phyloP scores from a whole-genome alignment of 1,140 invertebrate species.

The Nasonia giraulti region DNA sequence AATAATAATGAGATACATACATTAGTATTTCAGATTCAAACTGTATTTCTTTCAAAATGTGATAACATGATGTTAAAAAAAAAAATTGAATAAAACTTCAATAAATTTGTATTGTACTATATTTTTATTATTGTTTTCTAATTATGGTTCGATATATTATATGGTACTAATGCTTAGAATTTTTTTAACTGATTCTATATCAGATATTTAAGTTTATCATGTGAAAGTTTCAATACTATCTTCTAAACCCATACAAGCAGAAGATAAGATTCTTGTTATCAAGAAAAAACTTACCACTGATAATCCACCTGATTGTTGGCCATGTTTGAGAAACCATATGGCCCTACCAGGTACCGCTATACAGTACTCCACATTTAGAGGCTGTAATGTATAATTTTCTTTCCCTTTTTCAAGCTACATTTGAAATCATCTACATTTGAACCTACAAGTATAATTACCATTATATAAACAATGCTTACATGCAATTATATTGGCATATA shows the following conservation, averaged over 20 bases:
- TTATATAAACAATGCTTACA: neutral
- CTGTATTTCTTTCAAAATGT: neutral
- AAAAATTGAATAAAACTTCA: neutral
- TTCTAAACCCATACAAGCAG: neutral
- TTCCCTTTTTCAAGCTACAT: conserved; percentile 61
- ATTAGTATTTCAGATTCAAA: conserved; percentile 12
- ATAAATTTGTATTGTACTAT: too few species aligned
- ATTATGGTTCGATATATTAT: neutral
- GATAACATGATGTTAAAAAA: neutral
- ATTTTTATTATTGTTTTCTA: neutral
- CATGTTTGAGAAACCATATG: conserved; percentile 70
- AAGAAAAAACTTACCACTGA: conserved; percentile 69
- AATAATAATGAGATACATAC: conserved; percentile 10
- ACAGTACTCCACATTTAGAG: conserved; percentile 70
- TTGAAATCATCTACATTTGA: conserved; percentile 70
- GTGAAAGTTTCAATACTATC: conserved; percentile 17
- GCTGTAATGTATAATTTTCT: conserved; percentile 59
- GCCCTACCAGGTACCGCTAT: conserved; percentile 67
- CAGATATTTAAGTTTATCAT: too few species aligned
- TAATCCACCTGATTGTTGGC: conserved; percentile 75
- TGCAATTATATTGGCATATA: neutral
- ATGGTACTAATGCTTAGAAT: neutral
- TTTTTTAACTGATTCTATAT: too few species aligned
- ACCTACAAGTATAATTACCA: conserved; percentile 55
- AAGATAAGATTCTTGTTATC: conserved; percentile 5